Percentiles rank a stretch among this genome's conserved stretches.
Conservation (phyloP, 1,140 invertebrate genomes). For the Euglossa dilemma region DNA sequence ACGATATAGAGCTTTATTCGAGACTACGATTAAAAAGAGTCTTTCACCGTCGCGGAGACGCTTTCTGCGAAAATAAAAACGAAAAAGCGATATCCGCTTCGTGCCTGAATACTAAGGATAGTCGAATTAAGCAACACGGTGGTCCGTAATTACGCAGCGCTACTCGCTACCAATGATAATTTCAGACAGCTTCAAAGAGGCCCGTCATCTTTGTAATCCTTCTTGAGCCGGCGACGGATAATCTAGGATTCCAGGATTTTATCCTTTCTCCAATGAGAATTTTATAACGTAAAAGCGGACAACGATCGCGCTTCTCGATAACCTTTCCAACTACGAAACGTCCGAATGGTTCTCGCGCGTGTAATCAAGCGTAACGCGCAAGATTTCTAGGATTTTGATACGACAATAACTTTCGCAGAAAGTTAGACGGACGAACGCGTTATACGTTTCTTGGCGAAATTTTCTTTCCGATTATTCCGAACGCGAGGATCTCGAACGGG, state of each 20-base stretch:
- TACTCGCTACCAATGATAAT: no score
- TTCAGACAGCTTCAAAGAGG: background rate
- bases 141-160: background rate
- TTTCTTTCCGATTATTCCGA: no score
- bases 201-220: constrained; percentile 13
- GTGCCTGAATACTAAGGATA: no score
- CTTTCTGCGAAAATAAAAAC: background rate
- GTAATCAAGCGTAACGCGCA: no score
- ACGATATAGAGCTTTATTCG: background rate
- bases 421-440: background rate
- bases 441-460: no score
- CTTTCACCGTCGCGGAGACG: background rate
- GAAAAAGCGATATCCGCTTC: background rate
- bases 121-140: background rate
- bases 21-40: background rate
- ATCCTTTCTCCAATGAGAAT: background rate
- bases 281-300: background rate
- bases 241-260: background rate
- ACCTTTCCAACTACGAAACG: no score
- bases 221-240: background rate
- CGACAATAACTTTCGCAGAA: background rate
- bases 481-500: no score
- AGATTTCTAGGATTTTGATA: background rate
- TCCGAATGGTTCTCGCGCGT: background rate
- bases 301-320: background rate